These are phyloP conservation scores for Nycticebus coucang DNA, from an alignment of 2,113 vertebrate genomes.

Conservation along the genomic window DNA sequence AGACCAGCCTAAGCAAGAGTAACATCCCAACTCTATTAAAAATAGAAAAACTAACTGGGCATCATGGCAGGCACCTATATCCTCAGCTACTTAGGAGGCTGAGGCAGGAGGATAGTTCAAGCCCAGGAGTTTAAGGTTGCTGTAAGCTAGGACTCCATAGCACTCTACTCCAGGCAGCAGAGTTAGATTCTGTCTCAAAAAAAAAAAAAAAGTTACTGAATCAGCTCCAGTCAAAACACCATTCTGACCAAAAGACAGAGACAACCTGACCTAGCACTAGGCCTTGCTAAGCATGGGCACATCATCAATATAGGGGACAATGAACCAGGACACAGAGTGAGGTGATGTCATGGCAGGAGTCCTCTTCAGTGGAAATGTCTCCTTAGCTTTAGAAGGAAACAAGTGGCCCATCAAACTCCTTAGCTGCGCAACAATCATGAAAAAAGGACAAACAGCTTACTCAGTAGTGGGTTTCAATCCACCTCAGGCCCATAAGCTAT, in stretches of 20 bases:
- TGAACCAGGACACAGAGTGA: not conserved
- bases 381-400: not conserved
- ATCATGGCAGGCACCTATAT: too few relatives aligned
- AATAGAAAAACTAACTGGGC: too few relatives aligned
- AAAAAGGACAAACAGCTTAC: not conserved
- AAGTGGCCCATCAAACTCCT: not conserved
- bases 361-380: slow-evolving; percentile 7
- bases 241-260: slow-evolving; percentile 35
- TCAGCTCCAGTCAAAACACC: slow-evolving; percentile 43
- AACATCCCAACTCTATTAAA: too few relatives aligned
- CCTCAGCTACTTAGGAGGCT: too few relatives aligned
- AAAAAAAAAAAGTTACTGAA: not conserved
- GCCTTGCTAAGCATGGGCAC: not conserved
- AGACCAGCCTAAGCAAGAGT: too few relatives aligned
- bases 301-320: not conserved
- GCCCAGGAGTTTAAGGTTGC: too few relatives aligned
- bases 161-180: too few relatives aligned
- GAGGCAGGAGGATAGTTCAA: too few relatives aligned
- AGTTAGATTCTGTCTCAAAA: too few relatives aligned
- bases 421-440: not conserved
- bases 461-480: slow-evolving; percentile 15
- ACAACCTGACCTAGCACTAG: not conserved
- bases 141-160: too few relatives aligned
- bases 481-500: not conserved
- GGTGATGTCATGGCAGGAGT: not conserved